Evolutionary conservation across 2,797 vertebrate genomes (phyloP).

Genomic region (Anolis apletophallus): DNA sequence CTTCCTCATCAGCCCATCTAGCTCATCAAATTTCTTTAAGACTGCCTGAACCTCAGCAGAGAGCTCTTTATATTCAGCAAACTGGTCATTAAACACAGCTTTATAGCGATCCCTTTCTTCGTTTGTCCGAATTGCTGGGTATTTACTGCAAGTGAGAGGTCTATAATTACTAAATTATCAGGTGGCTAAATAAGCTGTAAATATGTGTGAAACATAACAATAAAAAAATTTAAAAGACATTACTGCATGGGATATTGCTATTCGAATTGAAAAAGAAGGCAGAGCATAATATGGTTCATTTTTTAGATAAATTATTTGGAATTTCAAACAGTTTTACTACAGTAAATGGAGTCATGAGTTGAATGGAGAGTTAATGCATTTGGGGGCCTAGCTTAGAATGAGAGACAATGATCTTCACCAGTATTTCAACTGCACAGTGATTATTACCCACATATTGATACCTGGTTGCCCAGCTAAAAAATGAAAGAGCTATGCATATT

Average conservation of each 20-base stretch:
- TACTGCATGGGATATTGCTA: background rate
- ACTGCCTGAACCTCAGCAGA: constrained; percentile 87
- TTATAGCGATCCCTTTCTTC: constrained; percentile 95
- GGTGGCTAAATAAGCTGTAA: background rate
- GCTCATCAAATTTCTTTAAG: constrained; percentile 88
- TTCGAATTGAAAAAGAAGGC: background rate
- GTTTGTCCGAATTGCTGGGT: constrained; percentile 86
- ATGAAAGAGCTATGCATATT: background rate
- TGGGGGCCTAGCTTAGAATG: background rate
- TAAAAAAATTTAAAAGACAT: background rate
- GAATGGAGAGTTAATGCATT: background rate
- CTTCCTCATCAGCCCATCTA: constrained; percentile 88
- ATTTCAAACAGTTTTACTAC: background rate
- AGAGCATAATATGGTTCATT: background rate
- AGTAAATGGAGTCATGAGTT: background rate
- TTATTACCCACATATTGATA: background rate
- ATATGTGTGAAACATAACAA: background rate
- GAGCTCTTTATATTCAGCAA: constrained; percentile 95
- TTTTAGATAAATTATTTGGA: background rate
- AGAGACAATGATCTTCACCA: background rate
- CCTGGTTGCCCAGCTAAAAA: background rate
- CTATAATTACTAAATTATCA: background rate
- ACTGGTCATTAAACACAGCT: constrained; percentile 98
- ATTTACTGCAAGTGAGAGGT: constrained; percentile 83
- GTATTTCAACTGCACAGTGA: background rate